phyloP scores from a whole-genome alignment of 2,797 vertebrate genomes.

The Notolabrus celidotus region DNA sequence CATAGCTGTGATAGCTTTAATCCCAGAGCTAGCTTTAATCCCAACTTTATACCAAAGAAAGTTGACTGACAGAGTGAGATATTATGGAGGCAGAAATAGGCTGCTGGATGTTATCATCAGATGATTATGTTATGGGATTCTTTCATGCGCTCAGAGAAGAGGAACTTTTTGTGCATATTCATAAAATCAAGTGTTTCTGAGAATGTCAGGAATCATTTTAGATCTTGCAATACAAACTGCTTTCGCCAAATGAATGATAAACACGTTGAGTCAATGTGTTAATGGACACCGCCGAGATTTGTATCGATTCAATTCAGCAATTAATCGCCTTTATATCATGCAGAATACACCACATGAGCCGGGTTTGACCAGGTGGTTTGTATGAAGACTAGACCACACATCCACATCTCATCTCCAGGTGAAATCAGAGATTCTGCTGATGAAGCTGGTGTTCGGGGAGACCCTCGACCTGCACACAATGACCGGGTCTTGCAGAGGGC shows the following conservation, averaged over 20 bases:
- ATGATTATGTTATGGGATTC: not conserved
- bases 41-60: not conserved
- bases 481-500: conserved; percentile 49
- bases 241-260: too few relatives aligned
- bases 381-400: too few relatives aligned
- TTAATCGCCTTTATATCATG: too few relatives aligned
- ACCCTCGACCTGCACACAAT: conserved; percentile 17
- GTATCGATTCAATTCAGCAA: not conserved
- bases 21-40: conserved; percentile 41
- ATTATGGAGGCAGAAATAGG: conserved; percentile 6
- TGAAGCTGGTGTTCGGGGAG: not conserved
- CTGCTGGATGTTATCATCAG: not conserved
- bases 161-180: too few relatives aligned
- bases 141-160: not conserved
- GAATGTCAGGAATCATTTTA: too few relatives aligned
- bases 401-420: too few relatives aligned
- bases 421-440: not conserved
- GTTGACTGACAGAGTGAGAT: conserved; percentile 4
- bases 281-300: too few relatives aligned
- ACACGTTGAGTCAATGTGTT: too few relatives aligned
- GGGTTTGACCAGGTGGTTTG: not conserved
- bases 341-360: not conserved
- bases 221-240: too few relatives aligned
- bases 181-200: too few relatives aligned
- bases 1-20: conserved; percentile 25